Evolutionary conservation across 2,888 invertebrate species (phyloP), one percentile per base, ranked within the genome.

Genomic region (Metalampra italica): DNA sequence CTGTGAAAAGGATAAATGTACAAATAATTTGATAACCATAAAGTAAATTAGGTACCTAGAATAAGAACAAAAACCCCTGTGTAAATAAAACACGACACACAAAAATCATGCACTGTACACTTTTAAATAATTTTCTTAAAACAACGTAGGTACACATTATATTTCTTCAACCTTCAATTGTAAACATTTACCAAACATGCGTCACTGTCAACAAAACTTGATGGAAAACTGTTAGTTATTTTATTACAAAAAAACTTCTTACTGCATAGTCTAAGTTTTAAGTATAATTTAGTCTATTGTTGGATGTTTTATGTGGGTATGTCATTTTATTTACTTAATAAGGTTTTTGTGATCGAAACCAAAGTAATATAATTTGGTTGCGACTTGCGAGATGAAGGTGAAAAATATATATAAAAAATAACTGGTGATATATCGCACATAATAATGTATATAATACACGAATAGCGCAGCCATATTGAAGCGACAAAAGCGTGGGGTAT

Each of bases 321-420:
- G 40, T 14, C 29, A 29, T 14, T 32, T 36, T 22, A 32, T 39
- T 39, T 29, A 13, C 7, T 34, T 22, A 39, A 29, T 15, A 30
- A 13, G 14, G 9, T 9, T 30, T 22, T 43, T 38, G 46, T 47
- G 42, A 34, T 29, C 36, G 39, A 50, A 65, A 68, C 75, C 75
- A 78, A 78, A 77, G 75, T 69, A 58, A 78, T 77, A 75, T 22
- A 55, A 75, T 76, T 77, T 73, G 78, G 75, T 68, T 58, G 59
- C 66, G 60, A 52, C 75, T 68, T 58, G 59, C 66, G 60, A 52
- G 49, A 46, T 61, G 55, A 55, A 47, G 60, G 53, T 63, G 59
- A 59, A 56, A n/a, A 49, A 54, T 47, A 43, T 50, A 47, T 51
- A 61, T 53, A 60, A n/a, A n/a, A n/a, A n/a, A 40, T 57, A 56